These are phyloP conservation scores for Lasioglossum albipes DNA, from an alignment of 1,140 invertebrate species.

Conservation along the genomic window DNA sequence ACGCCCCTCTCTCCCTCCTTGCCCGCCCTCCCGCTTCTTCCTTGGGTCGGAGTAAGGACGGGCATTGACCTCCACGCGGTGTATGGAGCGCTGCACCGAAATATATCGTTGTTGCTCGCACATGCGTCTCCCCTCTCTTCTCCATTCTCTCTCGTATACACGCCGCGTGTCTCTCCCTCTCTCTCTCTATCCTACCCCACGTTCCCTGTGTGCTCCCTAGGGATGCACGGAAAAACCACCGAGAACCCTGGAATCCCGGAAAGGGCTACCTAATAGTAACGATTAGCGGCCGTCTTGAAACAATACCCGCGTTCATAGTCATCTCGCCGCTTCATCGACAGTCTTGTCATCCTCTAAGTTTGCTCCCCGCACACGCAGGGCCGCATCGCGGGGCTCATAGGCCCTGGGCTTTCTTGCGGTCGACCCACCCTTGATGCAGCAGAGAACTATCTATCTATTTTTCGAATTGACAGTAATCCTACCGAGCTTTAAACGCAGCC, in stretches of 20 bases:
- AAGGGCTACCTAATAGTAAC: constrained; percentile 41
- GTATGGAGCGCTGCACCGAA: constrained; percentile 79
- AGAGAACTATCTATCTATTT: no score
- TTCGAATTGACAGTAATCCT: no score
- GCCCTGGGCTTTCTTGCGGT: no score
- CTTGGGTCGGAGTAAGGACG: constrained; percentile 80
- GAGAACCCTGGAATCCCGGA: constrained; percentile 61
- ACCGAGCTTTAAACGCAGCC: no score
- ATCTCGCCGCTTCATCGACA: neutral
- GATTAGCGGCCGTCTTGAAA: no score
- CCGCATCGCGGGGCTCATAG: no score
- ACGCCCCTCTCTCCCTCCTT: constrained; percentile 40
- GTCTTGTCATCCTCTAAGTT: neutral
- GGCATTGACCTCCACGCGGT: constrained; percentile 79
- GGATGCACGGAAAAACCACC: constrained; percentile 57
- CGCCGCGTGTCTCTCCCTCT: constrained; percentile 10
- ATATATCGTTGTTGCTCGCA: constrained; percentile 78
- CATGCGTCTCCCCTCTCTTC: constrained; percentile 68
- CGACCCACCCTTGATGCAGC: no score
- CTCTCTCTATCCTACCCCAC: constrained; percentile 42
- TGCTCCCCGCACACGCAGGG: neutral
- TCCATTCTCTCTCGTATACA: neutral
- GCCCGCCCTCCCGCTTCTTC: constrained; percentile 66
- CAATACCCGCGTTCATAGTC: no score
- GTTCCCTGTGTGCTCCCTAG: constrained; percentile 12